These are phyloP conservation scores for Leptura quadrifasciata DNA, from an alignment of 2,888 invertebrate species.

Conservation along the genomic window DNA sequence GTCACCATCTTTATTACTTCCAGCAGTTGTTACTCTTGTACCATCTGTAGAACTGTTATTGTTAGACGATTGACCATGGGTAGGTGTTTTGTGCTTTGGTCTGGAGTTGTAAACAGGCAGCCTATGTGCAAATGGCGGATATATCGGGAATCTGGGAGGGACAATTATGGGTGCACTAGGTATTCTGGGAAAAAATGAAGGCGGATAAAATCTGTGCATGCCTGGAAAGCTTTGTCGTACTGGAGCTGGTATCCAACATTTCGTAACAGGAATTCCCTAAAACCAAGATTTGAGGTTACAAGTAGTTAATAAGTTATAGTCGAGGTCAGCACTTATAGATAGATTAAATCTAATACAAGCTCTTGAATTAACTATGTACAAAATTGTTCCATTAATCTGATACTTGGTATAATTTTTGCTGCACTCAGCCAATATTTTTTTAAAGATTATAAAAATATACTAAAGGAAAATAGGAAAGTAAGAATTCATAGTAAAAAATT, in stretches of 20 bases:
- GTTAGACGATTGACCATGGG: background rate
- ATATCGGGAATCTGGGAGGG: conserved; percentile 47
- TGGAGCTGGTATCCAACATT: too few species aligned
- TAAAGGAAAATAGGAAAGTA: too few species aligned
- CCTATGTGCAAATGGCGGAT: conserved; percentile 37
- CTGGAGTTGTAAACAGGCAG: conserved; percentile 48
- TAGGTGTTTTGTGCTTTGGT: conserved; percentile 22
- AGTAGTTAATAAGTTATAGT: too few species aligned
- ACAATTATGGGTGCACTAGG: conserved; percentile 43
- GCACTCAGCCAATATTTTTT: too few species aligned
- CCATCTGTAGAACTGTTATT: background rate
- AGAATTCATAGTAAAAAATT: background rate
- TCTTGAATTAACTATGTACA: too few species aligned
- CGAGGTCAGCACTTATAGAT: too few species aligned
- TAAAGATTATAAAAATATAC: too few species aligned
- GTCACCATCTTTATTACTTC: background rate
- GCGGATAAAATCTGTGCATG: conserved; percentile 22
- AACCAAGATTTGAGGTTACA: background rate
- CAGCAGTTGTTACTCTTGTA: background rate
- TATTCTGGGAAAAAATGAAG: conserved; percentile 45
- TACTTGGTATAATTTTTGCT: background rate
- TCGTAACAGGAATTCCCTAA: conserved; percentile 40
- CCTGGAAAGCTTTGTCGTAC: too few species aligned
- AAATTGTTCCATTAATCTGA: too few species aligned
- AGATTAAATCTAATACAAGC: too few species aligned